Evolutionary conservation across 2,113 vertebrate species (phyloP).

Genomic region (Melanerpes aurifrons): DNA sequence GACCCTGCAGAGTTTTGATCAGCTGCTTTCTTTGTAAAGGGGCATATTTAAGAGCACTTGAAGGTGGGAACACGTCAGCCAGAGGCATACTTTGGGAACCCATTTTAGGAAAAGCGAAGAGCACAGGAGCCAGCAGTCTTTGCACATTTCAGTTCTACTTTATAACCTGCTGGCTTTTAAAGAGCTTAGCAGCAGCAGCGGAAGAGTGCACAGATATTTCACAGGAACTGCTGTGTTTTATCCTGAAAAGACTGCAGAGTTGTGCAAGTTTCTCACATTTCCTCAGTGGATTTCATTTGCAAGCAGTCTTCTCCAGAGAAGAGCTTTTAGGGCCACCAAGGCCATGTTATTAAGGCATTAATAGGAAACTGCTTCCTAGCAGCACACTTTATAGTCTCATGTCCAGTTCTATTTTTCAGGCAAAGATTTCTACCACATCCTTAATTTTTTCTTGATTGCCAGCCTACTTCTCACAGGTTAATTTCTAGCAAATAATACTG

Average conservation of each 20-base stretch:
- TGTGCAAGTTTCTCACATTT: not conserved
- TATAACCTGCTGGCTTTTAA: conserved; percentile 6
- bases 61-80: not conserved
- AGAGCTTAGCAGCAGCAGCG: not conserved
- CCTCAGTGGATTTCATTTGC: not conserved
- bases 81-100: not conserved
- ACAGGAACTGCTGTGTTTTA: conserved; percentile 18
- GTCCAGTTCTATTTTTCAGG: not conserved
- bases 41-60: not conserved
- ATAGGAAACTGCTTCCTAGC: not conserved
- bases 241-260: not conserved
- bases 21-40: not conserved
- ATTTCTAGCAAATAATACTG: not conserved
- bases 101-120: not conserved
- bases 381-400: not conserved
- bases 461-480: not conserved
- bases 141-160: not conserved
- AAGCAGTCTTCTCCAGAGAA: not conserved
- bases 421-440: not conserved
- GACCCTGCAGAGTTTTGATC: not conserved
- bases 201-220: not conserved
- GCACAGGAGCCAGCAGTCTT: not conserved
- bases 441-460: not conserved
- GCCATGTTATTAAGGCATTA: not conserved
- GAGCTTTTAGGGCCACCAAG: not conserved